Evolutionary conservation across 2,797 vertebrate species (phyloP).

Genomic region (Myotis vivesi): DNA sequence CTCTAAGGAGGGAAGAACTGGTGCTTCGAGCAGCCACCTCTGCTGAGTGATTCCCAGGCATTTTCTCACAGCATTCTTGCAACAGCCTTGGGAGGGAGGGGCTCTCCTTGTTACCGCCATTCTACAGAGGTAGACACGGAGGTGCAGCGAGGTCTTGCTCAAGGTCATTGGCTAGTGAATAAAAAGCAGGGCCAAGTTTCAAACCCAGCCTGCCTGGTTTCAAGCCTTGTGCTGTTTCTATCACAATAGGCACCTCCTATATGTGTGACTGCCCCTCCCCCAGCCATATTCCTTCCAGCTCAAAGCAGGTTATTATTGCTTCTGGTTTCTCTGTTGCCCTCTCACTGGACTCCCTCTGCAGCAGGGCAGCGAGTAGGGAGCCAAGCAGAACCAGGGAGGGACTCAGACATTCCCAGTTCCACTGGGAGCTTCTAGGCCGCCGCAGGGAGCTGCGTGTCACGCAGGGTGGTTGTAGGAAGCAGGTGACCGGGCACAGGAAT

Average conservation of each 20-base stretch:
- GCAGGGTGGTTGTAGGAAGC: background rate
- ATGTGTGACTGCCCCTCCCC: background rate
- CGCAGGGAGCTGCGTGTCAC: background rate
- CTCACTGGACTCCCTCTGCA: background rate
- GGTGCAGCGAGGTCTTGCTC: background rate
- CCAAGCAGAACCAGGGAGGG: background rate
- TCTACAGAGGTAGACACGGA: background rate
- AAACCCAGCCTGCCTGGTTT: background rate
- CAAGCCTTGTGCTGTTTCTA: background rate
- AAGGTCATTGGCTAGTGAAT: background rate
- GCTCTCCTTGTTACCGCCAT: background rate
- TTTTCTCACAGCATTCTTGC: background rate
- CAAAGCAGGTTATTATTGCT: background rate
- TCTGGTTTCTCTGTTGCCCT: background rate
- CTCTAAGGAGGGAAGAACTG: background rate
- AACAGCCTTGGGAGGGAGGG: no score
- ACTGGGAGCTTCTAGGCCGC: no score
- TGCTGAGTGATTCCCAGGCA: background rate
- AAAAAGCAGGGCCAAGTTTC: background rate
- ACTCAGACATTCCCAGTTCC: background rate
- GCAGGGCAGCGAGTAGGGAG: background rate
- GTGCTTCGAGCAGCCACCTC: background rate
- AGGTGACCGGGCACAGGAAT: background rate
- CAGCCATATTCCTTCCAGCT: background rate
- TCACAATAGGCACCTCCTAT: rapidly evolving